Conservation (phyloP, 2,888 invertebrate species). For the Xylota segnis region DNA sequence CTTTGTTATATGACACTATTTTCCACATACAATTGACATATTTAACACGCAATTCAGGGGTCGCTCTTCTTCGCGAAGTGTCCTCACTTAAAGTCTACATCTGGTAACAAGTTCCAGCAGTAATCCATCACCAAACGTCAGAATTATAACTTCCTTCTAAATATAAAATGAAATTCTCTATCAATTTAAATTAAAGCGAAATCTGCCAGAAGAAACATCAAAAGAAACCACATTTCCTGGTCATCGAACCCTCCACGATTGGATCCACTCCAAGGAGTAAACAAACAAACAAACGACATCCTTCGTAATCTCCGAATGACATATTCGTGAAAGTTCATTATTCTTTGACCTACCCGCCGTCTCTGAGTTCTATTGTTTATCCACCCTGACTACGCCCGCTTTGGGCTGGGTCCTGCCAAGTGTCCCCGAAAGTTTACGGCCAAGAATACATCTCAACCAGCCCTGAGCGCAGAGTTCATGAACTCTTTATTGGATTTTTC, state of each 20-base stretch:
- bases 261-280: neutral
- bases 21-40: too few species aligned
- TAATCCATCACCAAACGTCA: slow-evolving; percentile 25
- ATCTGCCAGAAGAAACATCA: slow-evolving; percentile 37
- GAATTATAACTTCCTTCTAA: neutral
- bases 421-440: slow-evolving; percentile 35
- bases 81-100: neutral
- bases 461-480: slow-evolving; percentile 52
- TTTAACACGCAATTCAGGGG: too few species aligned
- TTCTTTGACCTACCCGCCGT: slow-evolving; percentile 16
- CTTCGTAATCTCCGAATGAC: slow-evolving; percentile 46
- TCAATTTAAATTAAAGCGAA: slow-evolving; percentile 48
- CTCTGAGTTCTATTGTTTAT: slow-evolving; percentile 44
- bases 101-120: neutral
- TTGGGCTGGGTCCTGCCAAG: slow-evolving; percentile 28
- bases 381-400: slow-evolving; percentile 1
- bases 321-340: slow-evolving; percentile 54
- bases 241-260: slow-evolving; percentile 44
- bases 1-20: too few species aligned
- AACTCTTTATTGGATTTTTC: slow-evolving; percentile 34
- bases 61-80: too few species aligned
- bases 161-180: slow-evolving; percentile 47
- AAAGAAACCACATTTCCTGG: slow-evolving; percentile 49
- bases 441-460: slow-evolving; percentile 32
- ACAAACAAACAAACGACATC: slow-evolving; percentile 38